Conservation (phyloP, 2,113 vertebrate genomes). For the Hyaena hyaena region DNA sequence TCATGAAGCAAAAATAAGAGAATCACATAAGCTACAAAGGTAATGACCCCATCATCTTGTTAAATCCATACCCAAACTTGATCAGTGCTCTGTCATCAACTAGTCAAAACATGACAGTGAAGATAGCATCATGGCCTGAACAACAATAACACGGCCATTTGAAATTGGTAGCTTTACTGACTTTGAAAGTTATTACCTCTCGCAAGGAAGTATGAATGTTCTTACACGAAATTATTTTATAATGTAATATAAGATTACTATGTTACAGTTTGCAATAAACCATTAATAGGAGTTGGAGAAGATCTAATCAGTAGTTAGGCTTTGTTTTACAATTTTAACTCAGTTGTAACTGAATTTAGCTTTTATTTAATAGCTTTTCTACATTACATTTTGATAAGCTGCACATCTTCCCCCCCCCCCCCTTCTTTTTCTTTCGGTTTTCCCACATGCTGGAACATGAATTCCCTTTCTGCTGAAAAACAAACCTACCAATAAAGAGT, state of each 20-base stretch:
- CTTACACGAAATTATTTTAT: conserved; percentile 54
- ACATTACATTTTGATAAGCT: not conserved
- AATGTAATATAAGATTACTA: not conserved
- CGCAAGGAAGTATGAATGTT: not conserved
- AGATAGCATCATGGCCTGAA: not conserved
- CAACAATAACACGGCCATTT: not conserved
- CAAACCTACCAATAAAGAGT: conserved; percentile 83
- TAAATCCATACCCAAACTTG: conserved; percentile 61
- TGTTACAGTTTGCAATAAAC: conserved; percentile 7
- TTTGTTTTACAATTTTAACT: conserved; percentile 58
- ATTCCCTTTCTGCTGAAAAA: conserved; percentile 73
- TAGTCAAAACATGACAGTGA: conserved; percentile 52
- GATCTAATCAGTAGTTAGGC: conserved; percentile 49
- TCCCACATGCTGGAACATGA: not conserved
- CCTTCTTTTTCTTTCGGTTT: conserved; percentile 18
- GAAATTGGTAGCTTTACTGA: not conserved
- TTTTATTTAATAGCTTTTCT: conserved; percentile 60
- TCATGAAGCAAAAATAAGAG: conserved; percentile 60
- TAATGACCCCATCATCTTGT: conserved; percentile 63
- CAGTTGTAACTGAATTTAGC: not conserved
- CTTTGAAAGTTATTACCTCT: conserved; percentile 33
- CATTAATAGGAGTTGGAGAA: conserved; percentile 33
- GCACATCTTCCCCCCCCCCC: not conserved
- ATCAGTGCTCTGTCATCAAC: conserved; percentile 54
- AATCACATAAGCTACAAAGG: conserved; percentile 35